phyloP scores from a whole-genome alignment of 2,113 vertebrate species.

The Terrapene triunguis region DNA sequence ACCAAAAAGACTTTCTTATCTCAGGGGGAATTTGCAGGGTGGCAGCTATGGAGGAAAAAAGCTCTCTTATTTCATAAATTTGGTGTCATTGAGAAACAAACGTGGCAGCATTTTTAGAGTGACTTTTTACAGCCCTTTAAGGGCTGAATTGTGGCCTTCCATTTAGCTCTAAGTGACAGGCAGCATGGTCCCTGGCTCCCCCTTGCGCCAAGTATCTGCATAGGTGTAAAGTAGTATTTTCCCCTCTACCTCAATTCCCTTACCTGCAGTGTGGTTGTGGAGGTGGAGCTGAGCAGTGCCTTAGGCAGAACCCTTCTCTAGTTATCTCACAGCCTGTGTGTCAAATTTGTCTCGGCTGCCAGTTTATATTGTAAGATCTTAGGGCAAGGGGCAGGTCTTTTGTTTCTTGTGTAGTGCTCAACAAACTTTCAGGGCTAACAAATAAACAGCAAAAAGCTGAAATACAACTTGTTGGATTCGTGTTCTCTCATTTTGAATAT shows the following conservation, averaged over 20 bases:
- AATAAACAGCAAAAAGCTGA: neutral
- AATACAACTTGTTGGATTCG: rapidly evolving
- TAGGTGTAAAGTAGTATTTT: neutral
- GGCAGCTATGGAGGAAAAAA: neutral
- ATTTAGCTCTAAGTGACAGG: neutral
- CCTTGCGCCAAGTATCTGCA: neutral
- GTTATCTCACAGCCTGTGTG: neutral
- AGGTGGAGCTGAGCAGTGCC: neutral
- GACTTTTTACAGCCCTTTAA: rapidly evolving
- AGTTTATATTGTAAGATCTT: rapidly evolving
- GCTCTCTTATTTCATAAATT: neutral
- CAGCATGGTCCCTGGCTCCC: neutral
- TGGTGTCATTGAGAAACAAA: neutral
- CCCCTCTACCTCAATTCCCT: neutral
- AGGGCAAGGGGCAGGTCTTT: neutral
- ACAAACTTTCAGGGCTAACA: neutral
- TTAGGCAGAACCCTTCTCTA: rapidly evolving
- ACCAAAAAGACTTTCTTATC: neutral
- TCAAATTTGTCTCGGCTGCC: neutral
- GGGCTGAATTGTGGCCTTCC: neutral
- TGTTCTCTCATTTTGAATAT: neutral
- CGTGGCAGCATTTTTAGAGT: neutral
- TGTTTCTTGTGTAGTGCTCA: neutral
- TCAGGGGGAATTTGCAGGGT: neutral
- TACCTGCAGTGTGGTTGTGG: neutral